phyloP scores from a whole-genome alignment of 2,797 vertebrate genomes.

The Pangasius mekongensis region DNA sequence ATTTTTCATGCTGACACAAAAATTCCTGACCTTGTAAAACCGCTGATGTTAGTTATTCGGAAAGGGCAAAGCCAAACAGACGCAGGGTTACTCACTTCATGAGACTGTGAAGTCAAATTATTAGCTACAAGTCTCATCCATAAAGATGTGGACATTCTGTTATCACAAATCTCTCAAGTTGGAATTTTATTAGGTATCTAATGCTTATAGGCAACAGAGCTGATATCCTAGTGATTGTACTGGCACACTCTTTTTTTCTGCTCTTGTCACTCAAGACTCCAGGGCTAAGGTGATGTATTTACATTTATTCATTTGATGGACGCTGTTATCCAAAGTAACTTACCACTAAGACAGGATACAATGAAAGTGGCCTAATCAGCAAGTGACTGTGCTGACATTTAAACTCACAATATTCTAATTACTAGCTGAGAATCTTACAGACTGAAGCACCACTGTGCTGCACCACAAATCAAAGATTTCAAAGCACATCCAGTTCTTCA shows the following conservation, averaged over 20 bases:
- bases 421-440: too few relatives aligned
- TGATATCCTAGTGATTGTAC: not conserved
- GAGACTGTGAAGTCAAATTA: not conserved
- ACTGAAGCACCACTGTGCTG: not conserved
- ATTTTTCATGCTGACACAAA: constrained; percentile 19
- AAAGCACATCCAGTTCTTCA: not conserved
- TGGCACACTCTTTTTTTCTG: not conserved
- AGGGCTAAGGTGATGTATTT: not conserved
- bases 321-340: not conserved
- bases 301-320: not conserved
- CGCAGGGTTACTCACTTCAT: not conserved
- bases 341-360: not conserved
- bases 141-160: not conserved
- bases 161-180: not conserved
- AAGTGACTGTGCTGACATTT: not conserved
- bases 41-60: constrained; percentile 9
- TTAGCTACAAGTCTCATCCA: not conserved
- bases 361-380: not conserved
- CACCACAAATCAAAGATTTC: too few relatives aligned
- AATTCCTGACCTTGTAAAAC: not conserved
- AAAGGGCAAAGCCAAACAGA: not conserved
- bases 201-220: not conserved
- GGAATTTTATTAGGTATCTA: not conserved
- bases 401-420: not conserved
- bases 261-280: not conserved